These are phyloP conservation scores for Vandiemenella viatica DNA, from an alignment of 2,888 invertebrate genomes.

Conservation along the genomic window DNA sequence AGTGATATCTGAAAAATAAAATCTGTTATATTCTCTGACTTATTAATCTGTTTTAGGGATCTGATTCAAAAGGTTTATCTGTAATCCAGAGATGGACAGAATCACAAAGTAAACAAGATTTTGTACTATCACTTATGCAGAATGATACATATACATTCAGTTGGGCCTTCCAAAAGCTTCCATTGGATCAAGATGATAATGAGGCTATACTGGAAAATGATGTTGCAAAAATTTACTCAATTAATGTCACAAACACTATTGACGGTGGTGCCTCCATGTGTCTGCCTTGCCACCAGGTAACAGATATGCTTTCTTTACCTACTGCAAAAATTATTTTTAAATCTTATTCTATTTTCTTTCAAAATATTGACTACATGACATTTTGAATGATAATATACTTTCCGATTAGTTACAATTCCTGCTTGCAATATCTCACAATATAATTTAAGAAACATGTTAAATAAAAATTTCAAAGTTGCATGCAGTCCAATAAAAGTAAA, in stretches of 20 bases:
- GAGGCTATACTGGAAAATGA: conserved; percentile 22
- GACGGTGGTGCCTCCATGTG: conserved; percentile 38
- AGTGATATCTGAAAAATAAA: no score
- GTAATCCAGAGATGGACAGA: conserved; percentile 29
- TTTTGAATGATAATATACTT: no score
- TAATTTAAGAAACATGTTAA: not conserved
- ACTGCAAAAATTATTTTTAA: not conserved
- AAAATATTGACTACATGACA: not conserved
- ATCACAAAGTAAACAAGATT: conserved; percentile 23
- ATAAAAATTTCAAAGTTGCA: not conserved
- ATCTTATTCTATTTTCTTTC: not conserved
- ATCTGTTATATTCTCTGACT: no score
- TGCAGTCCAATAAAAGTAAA: not conserved
- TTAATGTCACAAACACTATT: conserved; percentile 37
- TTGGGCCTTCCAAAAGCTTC: conserved; percentile 32
- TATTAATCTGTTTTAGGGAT: conserved; percentile 23
- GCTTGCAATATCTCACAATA: not conserved
- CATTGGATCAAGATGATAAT: conserved; percentile 16
- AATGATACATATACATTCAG: conserved; percentile 30
- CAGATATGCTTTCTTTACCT: not conserved
- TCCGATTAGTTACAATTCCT: no score
- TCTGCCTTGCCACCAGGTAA: conserved; percentile 30
- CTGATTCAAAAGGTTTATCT: conserved; percentile 25
- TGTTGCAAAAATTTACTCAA: conserved; percentile 33
- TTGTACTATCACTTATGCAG: conserved; percentile 25